These are phyloP conservation scores for Epinotia demarniana DNA, from an alignment of 2,888 invertebrate genomes.

Conservation along the genomic window DNA sequence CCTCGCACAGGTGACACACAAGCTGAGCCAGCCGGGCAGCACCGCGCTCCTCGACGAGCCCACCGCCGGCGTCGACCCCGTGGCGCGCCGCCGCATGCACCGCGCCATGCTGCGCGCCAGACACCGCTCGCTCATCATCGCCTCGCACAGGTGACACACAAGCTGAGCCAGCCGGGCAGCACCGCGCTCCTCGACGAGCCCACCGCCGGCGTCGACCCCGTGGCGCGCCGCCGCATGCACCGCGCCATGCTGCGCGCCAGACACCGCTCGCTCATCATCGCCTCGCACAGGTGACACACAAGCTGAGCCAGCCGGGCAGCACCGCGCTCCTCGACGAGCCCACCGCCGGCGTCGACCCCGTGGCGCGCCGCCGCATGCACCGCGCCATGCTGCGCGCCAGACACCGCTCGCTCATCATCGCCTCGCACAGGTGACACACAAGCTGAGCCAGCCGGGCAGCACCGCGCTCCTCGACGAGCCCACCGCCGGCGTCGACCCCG, in stretches of 20 bases:
- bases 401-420: neutral
- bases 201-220: constrained; percentile 87
- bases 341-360: constrained; percentile 46
- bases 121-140: constrained; percentile 85
- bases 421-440: constrained; percentile 23
- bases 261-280: constrained; percentile 69
- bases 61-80: constrained; percentile 88
- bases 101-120: constrained; percentile 60
- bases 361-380: constrained; percentile 87
- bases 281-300: constrained; percentile 65
- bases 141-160: constrained; percentile 86
- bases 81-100: constrained; percentile 87
- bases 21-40: constrained; percentile 71
- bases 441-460: neutral
- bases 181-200: constrained; percentile 3
- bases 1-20: constrained; percentile 85
- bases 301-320: neutral
- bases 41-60: constrained; percentile 89
- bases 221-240: constrained; percentile 85
- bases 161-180: neutral
- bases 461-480: constrained; percentile 10
- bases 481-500: constrained; percentile 87
- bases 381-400: constrained; percentile 41
- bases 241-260: constrained; percentile 54
- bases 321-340: constrained; percentile 87